Evolutionary conservation across 2,888 invertebrate species (phyloP), one percentile per base, ranked within the genome.

Genomic region (Coleophora flavipennella): DNA sequence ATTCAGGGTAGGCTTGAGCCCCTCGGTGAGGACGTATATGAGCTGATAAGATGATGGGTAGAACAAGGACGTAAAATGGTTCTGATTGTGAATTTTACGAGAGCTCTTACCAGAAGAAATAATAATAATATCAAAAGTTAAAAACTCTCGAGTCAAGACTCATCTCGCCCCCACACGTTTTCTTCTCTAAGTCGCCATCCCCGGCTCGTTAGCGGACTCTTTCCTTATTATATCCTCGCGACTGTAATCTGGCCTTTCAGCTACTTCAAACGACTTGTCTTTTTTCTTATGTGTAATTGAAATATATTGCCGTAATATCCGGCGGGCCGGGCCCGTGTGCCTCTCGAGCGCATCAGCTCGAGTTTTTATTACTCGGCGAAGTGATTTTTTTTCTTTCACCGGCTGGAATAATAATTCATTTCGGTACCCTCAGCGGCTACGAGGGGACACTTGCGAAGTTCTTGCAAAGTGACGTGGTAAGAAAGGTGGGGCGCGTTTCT

Each of bases 221-320:
- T 73, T 71, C 75, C 80, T 81, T 78, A 78, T 80, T 77, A 80
- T 78, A 80, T 68, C 69, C 66, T 60, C 67, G 54, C 67, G 74
- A 69, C 76, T 76, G 78, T 77, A 80, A 83, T 80, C 79, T 80
- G 77, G 72, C 76, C 74, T 78, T 73, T 79, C 79, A 77, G 80
- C 80, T 77, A 79, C 81, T 81, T 78, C 74, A 79, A 78, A 80
- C 74, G 79, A 80, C 81, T 84, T 79, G 81, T 75, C 80, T 81
- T 84, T 83, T 83, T 83, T 83, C 83, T 81, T 79, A 79, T 75
- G 73, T 81, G 83, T 84, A 84, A 84, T 84, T 84, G 83, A 84
- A 81, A 84, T 84, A 81, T 81, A 84, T 84, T 84, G 80, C 80
- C 73, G 75, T 80, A 83, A 83, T 84, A 83, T 83, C 80, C 80